phyloP scores from a whole-genome alignment of 2,113 vertebrate genomes.

The Bostrychus sinensis region DNA sequence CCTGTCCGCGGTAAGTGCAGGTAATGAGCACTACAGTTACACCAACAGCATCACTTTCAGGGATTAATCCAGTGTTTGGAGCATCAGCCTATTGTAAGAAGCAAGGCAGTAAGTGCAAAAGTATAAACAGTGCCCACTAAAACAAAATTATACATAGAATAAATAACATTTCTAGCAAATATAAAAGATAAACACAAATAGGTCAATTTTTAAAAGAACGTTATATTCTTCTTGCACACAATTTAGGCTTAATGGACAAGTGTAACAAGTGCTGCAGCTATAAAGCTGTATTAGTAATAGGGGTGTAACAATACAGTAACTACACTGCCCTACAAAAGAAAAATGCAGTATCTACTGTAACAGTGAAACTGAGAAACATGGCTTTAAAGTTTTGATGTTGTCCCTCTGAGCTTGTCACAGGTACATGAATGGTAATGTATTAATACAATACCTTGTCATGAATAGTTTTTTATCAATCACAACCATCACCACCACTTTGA shows the following conservation, averaged over 20 bases:
- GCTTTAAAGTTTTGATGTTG: no score
- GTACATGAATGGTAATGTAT: no score
- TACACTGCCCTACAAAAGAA: no score
- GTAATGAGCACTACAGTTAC: constrained; percentile 93
- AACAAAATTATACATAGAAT: background rate
- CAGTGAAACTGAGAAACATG: no score
- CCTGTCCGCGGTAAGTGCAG: constrained; percentile 90
- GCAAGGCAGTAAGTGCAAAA: background rate
- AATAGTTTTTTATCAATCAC: no score
- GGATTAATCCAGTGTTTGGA: constrained; percentile 87
- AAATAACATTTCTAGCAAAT: background rate
- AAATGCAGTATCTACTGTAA: no score
- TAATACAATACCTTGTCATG: no score
- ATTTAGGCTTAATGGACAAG: background rate
- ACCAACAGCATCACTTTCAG: constrained; percentile 90
- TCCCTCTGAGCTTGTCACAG: no score
- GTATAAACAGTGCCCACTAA: background rate
- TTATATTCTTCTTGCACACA: no score
- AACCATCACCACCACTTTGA: no score
- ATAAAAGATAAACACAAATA: background rate
- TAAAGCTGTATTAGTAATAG: background rate
- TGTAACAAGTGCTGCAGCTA: background rate
- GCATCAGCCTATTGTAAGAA: constrained; percentile 83
- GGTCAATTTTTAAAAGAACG: no score
- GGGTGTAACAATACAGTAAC: no score